A percentile compares a stretch with the other conserved stretches of the same genome.
phyloP scores from a whole-genome alignment of 2,113 vertebrate species.

The Chloroceryle aenea region DNA sequence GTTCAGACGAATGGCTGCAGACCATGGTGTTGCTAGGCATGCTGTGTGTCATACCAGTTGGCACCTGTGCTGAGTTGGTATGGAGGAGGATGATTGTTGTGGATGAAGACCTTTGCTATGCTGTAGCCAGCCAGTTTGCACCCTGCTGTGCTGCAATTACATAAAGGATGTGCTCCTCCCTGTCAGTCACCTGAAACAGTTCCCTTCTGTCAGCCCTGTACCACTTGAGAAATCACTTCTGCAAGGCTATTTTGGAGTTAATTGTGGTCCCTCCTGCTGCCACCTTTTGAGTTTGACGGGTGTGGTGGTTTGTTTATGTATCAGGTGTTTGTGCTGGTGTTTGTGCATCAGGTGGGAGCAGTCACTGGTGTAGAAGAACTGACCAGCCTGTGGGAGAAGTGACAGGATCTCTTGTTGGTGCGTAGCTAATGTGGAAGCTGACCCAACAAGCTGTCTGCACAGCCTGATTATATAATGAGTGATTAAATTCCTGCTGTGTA shows the following conservation, averaged over 20 bases:
- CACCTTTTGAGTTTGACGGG: too few relatives aligned
- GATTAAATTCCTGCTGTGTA: slow-evolving; percentile 53
- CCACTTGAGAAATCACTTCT: neutral
- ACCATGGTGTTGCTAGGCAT: neutral
- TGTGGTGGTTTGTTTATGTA: neutral
- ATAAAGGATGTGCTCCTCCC: neutral
- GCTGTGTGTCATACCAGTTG: too few relatives aligned
- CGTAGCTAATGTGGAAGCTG: neutral
- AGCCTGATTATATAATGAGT: neutral
- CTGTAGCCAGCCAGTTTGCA: neutral
- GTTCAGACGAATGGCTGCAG: neutral
- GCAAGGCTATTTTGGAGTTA: neutral
- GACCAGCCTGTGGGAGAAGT: neutral
- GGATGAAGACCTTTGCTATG: neutral
- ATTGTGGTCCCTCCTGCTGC: neutral
- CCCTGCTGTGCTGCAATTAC: rapidly evolving
- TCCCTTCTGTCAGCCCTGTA: neutral
- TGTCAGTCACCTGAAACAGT: neutral
- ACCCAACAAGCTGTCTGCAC: neutral
- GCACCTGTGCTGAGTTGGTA: neutral
- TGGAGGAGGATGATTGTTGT: neutral
- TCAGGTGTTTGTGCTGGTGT: neutral
- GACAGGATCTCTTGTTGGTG: neutral
- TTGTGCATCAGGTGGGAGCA: rapidly evolving
- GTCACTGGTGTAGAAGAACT: rapidly evolving